Percentiles rank a stretch among this genome's conserved stretches.
phyloP scores from a whole-genome alignment of 2,113 vertebrate genomes.

The Ptilonorhynchus violaceus region DNA sequence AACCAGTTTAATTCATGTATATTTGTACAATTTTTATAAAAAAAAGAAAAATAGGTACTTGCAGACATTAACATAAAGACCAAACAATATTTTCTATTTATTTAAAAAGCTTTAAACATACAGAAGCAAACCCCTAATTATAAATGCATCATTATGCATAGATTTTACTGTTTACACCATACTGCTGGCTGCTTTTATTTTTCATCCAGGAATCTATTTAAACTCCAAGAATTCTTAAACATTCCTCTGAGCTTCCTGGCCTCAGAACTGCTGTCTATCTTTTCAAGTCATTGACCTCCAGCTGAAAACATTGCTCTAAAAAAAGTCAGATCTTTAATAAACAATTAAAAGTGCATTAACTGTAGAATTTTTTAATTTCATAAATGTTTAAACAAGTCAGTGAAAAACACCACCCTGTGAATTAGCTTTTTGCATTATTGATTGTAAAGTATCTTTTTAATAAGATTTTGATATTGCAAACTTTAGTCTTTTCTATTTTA shows the following conservation, averaged over 20 bases:
- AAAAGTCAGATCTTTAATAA: conserved; percentile 69
- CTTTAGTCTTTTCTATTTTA: conserved; percentile 47
- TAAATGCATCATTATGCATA: conserved; percentile 37
- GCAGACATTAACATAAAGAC: conserved; percentile 67
- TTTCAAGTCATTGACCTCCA: conserved; percentile 59
- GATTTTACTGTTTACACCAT: conserved; percentile 51
- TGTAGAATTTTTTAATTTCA: conserved; percentile 68
- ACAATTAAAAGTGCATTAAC: conserved; percentile 73
- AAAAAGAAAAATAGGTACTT: conserved; percentile 42
- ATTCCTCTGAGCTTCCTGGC: conserved; percentile 52
- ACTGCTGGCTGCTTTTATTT: conserved; percentile 57
- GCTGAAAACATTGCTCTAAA: conserved; percentile 67
- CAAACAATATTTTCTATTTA: conserved; percentile 70
- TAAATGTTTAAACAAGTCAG: conserved; percentile 70
- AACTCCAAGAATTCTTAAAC: conserved; percentile 41
- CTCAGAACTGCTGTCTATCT: conserved; percentile 59
- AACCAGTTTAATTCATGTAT: conserved; percentile 64
- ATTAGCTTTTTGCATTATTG: conserved; percentile 71
- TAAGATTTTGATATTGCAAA: conserved; percentile 63
- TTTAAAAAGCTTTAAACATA: conserved; percentile 61
- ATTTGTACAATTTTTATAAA: conserved; percentile 45
- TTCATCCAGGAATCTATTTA: conserved; percentile 48
- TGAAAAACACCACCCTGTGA: conserved; percentile 74
- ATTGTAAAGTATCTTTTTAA: conserved; percentile 69
- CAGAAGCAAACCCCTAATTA: conserved; percentile 67